phyloP scores from a whole-genome alignment of 2,797 vertebrate species.

The Microctenopoma steveboyesi region DNA sequence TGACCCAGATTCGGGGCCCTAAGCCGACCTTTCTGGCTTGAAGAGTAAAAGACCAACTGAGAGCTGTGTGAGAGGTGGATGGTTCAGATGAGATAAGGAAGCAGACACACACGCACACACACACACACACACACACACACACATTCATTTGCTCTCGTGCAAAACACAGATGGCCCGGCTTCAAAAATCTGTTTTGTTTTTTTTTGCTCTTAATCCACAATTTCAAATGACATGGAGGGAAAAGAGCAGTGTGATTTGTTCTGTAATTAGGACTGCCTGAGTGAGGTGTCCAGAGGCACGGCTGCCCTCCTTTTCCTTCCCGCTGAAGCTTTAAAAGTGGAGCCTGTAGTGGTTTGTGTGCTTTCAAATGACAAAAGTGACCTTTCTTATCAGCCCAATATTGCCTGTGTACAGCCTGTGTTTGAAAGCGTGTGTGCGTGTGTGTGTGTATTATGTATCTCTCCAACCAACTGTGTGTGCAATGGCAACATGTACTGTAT shows the following conservation, averaged over 20 bases:
- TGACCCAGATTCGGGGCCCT: constrained; percentile 79
- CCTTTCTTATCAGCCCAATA: constrained; percentile 73
- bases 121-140: constrained; percentile 3
- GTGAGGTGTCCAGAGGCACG: constrained; percentile 54
- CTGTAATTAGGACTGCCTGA: constrained; percentile 69
- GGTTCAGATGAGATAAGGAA: constrained; percentile 79
- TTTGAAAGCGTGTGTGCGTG: constrained; percentile 38
- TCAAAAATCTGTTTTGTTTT: constrained; percentile 48
- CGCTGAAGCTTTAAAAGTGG: constrained; percentile 57
- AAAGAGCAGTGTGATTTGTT: constrained; percentile 69
- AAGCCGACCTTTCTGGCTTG: constrained; percentile 68
- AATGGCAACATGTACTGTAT: constrained; percentile 24
- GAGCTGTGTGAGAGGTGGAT: constrained; percentile 74
- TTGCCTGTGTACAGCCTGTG: constrained; percentile 44
- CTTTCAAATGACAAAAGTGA: constrained; percentile 71
- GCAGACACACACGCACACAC: constrained; percentile 11
- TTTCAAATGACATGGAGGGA: constrained; percentile 70
- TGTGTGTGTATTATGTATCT: constrained; percentile 37
- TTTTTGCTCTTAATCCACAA: constrained; percentile 71
- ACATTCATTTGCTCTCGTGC: constrained; percentile 8
- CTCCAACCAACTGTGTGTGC: constrained; percentile 30
- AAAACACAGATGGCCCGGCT: constrained; percentile 68
- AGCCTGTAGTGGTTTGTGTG: constrained; percentile 45
- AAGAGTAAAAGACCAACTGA: constrained; percentile 61
- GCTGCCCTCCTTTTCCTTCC: constrained; percentile 62